phyloP scores from a whole-genome alignment of 2,888 invertebrate species.

The Agrotis clavis region DNA sequence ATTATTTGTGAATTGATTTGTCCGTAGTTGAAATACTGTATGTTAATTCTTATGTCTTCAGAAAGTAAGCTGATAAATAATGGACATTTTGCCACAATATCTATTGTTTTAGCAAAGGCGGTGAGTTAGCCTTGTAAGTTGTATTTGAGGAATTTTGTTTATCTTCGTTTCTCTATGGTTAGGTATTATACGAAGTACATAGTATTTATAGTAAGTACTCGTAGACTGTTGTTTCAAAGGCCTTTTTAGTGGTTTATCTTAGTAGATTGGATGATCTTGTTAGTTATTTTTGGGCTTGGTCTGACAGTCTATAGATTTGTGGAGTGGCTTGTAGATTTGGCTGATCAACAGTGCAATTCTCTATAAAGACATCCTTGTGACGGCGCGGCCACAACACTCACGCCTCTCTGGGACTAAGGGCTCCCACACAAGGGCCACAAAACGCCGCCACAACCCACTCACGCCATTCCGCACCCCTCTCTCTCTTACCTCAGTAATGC shows the following conservation, averaged over 20 bases:
- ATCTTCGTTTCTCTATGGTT: constrained; percentile 10
- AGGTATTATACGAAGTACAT: background rate
- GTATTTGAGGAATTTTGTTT: constrained; percentile 13
- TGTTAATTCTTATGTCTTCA: background rate
- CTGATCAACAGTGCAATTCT: no score
- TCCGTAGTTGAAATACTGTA: constrained; percentile 1
- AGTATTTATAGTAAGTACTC: background rate
- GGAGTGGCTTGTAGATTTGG: no score
- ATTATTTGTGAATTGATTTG: background rate
- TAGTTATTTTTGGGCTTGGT: background rate
- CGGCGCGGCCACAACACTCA: no score
- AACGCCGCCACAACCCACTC: no score
- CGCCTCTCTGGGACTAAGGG: no score
- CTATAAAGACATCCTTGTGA: no score
- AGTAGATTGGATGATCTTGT: background rate
- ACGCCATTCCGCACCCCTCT: no score
- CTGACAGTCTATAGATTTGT: constrained; percentile 5
- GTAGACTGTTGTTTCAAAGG: background rate
- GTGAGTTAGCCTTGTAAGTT: constrained; percentile 17
- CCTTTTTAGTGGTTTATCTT: background rate
- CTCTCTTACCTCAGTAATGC: no score
- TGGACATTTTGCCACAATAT: constrained; percentile 18
- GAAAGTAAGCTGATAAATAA: constrained; percentile 37
- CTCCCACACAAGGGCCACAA: no score
- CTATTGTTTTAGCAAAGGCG: constrained; percentile 29